Evolutionary conservation across 2,113 vertebrate genomes (phyloP).

Genomic region (Sinocyclocheilus maitianheensis): DNA sequence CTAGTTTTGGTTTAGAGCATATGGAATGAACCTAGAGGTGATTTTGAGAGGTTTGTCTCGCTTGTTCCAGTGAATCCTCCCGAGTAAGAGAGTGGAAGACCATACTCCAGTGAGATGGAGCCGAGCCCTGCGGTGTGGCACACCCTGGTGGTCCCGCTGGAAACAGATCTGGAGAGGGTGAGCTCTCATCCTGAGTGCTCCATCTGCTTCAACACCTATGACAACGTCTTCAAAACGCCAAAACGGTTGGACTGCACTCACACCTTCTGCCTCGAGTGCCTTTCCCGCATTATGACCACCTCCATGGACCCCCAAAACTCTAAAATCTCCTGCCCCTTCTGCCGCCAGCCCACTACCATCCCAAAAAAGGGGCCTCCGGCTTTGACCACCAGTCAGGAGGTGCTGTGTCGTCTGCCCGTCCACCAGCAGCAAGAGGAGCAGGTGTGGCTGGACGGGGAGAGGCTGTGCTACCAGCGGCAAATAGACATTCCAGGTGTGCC

Average conservation of each 20-base stretch:
- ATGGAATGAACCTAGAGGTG: background rate
- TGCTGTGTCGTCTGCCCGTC: conserved; percentile 81
- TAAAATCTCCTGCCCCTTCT: conserved; percentile 87
- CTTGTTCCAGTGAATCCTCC: background rate
- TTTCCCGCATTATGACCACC: conserved; percentile 85
- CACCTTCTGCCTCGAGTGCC: conserved; percentile 93
- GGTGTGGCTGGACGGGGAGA: conserved; percentile 90
- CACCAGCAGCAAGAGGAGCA: conserved; percentile 81
- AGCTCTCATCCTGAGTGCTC: conserved; percentile 82
- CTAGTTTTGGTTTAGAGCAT: background rate
- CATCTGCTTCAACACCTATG: conserved; percentile 93
- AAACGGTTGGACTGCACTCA: conserved; percentile 90
- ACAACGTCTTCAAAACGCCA: conserved; percentile 94
- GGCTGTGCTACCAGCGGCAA: conserved; percentile 81
- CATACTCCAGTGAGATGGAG: conserved; percentile 66
- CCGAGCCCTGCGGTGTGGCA: conserved; percentile 67
- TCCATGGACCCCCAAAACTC: conserved; percentile 66
- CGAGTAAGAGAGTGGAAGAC: background rate
- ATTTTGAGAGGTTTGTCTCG: conserved; percentile 2
- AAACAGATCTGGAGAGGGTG: conserved; percentile 53
- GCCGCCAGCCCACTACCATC: conserved; percentile 82
- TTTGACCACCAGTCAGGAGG: conserved; percentile 81
- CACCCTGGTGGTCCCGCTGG: conserved; percentile 41
- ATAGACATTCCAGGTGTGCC: conserved; percentile 49
- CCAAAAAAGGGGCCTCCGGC: conserved; percentile 82